Percentiles rank a stretch among this genome's conserved stretches.
These are phyloP conservation scores for Lepidocyrtinus sp. DNA, from an alignment of 2,888 invertebrate species.

Conservation along the genomic window DNA sequence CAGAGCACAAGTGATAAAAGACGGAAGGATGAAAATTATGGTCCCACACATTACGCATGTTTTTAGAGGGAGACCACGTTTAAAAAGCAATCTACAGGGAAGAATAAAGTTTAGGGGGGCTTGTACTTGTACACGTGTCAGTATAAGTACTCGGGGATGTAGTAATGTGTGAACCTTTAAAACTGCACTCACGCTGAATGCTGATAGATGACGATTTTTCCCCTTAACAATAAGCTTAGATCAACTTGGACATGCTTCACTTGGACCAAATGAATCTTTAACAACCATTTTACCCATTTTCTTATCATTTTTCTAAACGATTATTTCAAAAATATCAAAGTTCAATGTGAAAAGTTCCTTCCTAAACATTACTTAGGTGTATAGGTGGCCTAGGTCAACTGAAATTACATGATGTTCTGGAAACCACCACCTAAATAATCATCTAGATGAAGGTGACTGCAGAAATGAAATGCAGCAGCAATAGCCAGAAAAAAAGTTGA, in stretches of 20 bases:
- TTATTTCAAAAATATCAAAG: background rate
- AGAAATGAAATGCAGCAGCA: too few species aligned
- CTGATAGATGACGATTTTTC: background rate
- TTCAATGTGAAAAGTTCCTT: background rate
- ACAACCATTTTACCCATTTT: slow-evolving; percentile 20
- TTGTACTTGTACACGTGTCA: background rate
- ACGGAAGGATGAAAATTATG: background rate
- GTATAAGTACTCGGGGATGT: background rate
- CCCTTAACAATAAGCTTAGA: background rate
- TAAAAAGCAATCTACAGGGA: too few species aligned
- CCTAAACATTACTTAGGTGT: background rate
- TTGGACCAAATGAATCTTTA: slow-evolving; percentile 21
- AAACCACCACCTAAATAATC: too few species aligned
- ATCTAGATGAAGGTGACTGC: too few species aligned
- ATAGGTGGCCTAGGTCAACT: slow-evolving; percentile 24
- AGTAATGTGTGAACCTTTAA: background rate
- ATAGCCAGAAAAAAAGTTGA: too few species aligned
- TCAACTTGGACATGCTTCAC: slow-evolving; percentile 16
- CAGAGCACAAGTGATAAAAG: background rate
- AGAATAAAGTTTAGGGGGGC: background rate
- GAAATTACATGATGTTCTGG: slow-evolving; percentile 8
- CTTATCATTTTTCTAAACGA: background rate
- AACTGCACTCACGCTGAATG: background rate
- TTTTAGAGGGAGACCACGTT: background rate
- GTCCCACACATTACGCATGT: background rate